A percentile compares a stretch with the other conserved stretches of the same genome.
Conservation (phyloP, 1,140 invertebrate species). For the Psix sp. region DNA sequence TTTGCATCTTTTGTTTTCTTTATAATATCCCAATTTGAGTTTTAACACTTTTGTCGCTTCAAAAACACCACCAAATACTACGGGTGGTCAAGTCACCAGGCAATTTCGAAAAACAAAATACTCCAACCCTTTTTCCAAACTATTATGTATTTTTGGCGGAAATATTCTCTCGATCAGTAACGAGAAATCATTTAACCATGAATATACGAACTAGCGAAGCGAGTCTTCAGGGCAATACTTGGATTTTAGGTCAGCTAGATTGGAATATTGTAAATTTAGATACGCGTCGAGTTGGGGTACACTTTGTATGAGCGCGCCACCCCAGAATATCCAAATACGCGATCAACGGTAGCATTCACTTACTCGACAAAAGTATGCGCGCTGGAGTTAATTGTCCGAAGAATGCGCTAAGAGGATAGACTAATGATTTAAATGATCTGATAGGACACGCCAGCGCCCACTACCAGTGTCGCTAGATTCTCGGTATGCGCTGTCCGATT, state of each 20-base stretch:
- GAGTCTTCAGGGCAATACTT: slow-evolving; percentile 17
- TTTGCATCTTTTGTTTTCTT: not conserved
- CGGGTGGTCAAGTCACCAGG: too few species aligned
- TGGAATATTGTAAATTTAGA: slow-evolving; percentile 29
- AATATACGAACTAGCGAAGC: slow-evolving; percentile 16
- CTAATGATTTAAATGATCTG: slow-evolving; percentile 43
- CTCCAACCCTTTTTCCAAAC: slow-evolving; percentile 5
- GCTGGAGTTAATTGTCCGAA: slow-evolving; percentile 33
- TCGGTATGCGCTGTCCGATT: slow-evolving; percentile 39
- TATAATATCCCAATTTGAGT: too few species aligned
- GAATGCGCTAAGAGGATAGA: slow-evolving; percentile 19
- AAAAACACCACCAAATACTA: too few species aligned
- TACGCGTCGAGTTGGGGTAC: slow-evolving; percentile 4
- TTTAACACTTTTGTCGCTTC: too few species aligned
- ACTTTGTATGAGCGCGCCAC: slow-evolving; percentile 6
- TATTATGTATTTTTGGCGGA: slow-evolving; percentile 1
- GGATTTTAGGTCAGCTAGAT: slow-evolving; percentile 38
- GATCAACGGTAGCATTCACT: not conserved
- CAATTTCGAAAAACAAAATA: not conserved
- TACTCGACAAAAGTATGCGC: not conserved
- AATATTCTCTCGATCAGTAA: slow-evolving; percentile 25
- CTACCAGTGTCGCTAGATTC: slow-evolving; percentile 29
- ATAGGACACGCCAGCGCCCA: slow-evolving; percentile 33
- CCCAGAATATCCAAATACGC: not conserved
- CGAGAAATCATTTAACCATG: slow-evolving; percentile 34